Percentiles rank a stretch among this genome's conserved stretches.
Evolutionary conservation across 2,113 vertebrate species (phyloP).

Genomic region (Calonectris borealis): DNA sequence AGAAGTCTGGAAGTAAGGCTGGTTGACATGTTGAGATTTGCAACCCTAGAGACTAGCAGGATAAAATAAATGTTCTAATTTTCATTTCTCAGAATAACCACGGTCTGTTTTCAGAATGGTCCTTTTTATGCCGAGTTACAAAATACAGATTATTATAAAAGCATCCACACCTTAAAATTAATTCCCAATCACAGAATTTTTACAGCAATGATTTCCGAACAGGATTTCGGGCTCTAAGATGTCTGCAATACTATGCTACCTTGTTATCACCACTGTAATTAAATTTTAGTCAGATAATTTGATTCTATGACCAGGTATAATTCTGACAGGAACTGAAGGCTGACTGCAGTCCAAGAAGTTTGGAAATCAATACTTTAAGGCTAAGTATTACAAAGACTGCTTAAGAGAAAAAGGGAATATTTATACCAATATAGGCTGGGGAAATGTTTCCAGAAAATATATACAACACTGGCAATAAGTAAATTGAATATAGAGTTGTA

Average conservation of each 20-base stretch:
- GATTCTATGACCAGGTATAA: neutral
- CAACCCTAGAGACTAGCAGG: neutral
- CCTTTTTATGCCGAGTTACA: neutral
- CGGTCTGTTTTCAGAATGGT: constrained; percentile 54
- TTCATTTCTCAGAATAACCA: neutral
- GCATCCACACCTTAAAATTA: neutral
- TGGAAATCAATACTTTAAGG: neutral
- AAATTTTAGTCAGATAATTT: neutral
- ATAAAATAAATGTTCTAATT: neutral
- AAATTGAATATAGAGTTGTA: neutral
- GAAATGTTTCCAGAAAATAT: neutral
- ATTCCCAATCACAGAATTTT: neutral
- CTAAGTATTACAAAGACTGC: neutral
- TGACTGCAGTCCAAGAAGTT: neutral
- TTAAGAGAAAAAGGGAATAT: neutral
- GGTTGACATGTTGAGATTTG: neutral
- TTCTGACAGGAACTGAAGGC: neutral
- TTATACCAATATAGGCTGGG: neutral
- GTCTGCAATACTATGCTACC: neutral
- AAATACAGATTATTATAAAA: neutral
- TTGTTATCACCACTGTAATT: neutral
- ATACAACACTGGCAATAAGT: neutral
- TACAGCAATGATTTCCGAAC: neutral
- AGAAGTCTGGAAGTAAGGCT: neutral
- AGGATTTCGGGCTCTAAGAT: neutral